These are phyloP conservation scores for Homarus gammarus DNA, from an alignment of 2,888 invertebrate species.

Conservation along the genomic window DNA sequence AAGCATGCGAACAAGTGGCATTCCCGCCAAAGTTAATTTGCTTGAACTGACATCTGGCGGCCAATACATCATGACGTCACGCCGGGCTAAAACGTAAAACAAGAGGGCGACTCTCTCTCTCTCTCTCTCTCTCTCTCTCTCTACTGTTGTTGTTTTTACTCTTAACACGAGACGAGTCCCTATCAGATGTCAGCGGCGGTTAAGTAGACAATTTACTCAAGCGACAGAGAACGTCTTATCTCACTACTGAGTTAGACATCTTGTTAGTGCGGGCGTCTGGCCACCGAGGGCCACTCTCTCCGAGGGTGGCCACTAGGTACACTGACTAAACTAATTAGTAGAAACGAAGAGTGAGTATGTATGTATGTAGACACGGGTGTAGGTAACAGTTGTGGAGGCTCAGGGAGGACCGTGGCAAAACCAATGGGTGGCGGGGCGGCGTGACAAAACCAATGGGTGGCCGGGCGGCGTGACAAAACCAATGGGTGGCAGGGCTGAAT, in stretches of 20 bases:
- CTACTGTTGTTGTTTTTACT: neutral
- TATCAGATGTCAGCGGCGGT: neutral
- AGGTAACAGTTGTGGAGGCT: too few species aligned
- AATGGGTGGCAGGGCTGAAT: too few species aligned
- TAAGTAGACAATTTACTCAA: neutral
- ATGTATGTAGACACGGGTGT: too few species aligned
- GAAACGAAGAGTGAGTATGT: neutral
- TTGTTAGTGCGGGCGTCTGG: neutral
- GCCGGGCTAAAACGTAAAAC: neutral
- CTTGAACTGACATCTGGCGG: constrained; percentile 27
- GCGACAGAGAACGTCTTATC: neutral
- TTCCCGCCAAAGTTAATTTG: constrained; percentile 30
- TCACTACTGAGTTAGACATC: neutral
- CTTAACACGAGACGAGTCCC: neutral
- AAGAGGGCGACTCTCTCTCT: neutral
- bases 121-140: too few species aligned
- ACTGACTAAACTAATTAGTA: too few species aligned
- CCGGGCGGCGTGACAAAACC: too few species aligned
- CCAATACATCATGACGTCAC: constrained; percentile 33
- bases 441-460: too few species aligned
- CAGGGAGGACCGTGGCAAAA: neutral
- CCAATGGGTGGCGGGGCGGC: too few species aligned
- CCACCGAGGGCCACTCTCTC: too few species aligned
- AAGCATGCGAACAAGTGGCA: neutral
- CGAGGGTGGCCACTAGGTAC: too few species aligned